phyloP scores from a whole-genome alignment of 1,140 invertebrate species.

The Eciton burchellii region DNA sequence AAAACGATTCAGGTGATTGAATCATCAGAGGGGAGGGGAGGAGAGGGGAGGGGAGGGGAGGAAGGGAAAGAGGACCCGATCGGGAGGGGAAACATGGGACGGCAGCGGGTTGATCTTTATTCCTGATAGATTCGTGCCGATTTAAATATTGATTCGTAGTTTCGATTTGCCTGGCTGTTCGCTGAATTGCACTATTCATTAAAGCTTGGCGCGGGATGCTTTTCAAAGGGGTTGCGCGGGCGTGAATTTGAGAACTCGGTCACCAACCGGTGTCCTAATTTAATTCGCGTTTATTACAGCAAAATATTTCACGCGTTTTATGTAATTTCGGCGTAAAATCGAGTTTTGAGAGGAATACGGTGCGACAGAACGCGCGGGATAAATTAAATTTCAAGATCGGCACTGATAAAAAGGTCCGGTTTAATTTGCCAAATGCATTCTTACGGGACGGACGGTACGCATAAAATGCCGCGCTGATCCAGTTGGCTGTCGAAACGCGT shows the following conservation, averaged over 20 bases:
- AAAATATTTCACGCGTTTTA: constrained; percentile 11
- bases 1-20: constrained; percentile 50
- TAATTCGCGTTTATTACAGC: constrained; percentile 18
- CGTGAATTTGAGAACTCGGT: constrained; percentile 26
- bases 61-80: constrained; percentile 23
- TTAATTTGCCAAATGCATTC: constrained; percentile 1
- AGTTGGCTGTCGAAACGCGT: neutral
- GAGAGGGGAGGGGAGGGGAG: too few relatives aligned
- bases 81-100: constrained; percentile 12
- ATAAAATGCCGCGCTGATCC: neutral
- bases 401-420: neutral
- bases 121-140: constrained; percentile 33
- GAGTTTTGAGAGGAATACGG: too few relatives aligned
- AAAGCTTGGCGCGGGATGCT: constrained; percentile 7
- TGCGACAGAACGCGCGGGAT: too few relatives aligned
- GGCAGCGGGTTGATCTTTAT: constrained; percentile 35
- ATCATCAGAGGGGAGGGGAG: too few relatives aligned
- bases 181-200: constrained; percentile 37
- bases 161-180: neutral
- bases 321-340: neutral
- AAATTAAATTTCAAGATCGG: neutral
- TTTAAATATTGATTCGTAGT: constrained; percentile 45
- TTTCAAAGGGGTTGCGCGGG: constrained; percentile 34
- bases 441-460: too few relatives aligned
- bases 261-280: constrained; percentile 9